Conservation (phyloP, 2,797 vertebrate genomes). For the Semotilus atromaculatus region DNA sequence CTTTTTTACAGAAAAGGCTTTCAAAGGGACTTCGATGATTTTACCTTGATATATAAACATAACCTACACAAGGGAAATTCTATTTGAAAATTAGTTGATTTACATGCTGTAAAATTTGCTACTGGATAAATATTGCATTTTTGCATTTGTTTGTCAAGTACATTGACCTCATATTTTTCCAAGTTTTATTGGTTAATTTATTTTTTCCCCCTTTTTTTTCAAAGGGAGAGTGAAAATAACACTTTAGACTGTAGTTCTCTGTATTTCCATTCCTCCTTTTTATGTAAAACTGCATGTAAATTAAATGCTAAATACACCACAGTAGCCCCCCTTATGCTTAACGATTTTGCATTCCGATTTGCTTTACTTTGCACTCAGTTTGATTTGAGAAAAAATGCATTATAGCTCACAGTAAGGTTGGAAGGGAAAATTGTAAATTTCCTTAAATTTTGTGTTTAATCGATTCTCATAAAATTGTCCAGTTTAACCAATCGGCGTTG, state of each 20-base stretch:
- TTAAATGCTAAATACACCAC: conserved; percentile 8
- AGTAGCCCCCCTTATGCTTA: neutral
- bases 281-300: conserved; percentile 44
- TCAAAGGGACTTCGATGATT: conserved; percentile 12
- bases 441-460: conserved; percentile 2
- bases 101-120: conserved; percentile 63
- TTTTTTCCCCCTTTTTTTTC: neutral
- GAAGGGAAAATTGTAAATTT: conserved; percentile 3
- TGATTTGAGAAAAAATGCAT: neutral
- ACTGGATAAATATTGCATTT: conserved; percentile 58
- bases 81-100: conserved; percentile 38
- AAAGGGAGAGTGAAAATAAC: conserved; percentile 41
- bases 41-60: conserved; percentile 1
- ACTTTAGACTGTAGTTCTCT: conserved; percentile 30
- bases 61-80: conserved; percentile 14
- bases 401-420: neutral
- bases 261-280: conserved; percentile 17
- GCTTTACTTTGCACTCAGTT: conserved; percentile 40
- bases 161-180: conserved; percentile 54
- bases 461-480: neutral
- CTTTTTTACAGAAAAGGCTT: conserved; percentile 5
- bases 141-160: conserved; percentile 53
- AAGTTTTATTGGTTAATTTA: conserved; percentile 47
- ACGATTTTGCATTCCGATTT: conserved; percentile 5
- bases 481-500: neutral